Percentiles rank a stretch among this genome's conserved stretches.
These are phyloP conservation scores for Celastrina argiolus DNA, from an alignment of 2,888 invertebrate species.

Conservation along the genomic window DNA sequence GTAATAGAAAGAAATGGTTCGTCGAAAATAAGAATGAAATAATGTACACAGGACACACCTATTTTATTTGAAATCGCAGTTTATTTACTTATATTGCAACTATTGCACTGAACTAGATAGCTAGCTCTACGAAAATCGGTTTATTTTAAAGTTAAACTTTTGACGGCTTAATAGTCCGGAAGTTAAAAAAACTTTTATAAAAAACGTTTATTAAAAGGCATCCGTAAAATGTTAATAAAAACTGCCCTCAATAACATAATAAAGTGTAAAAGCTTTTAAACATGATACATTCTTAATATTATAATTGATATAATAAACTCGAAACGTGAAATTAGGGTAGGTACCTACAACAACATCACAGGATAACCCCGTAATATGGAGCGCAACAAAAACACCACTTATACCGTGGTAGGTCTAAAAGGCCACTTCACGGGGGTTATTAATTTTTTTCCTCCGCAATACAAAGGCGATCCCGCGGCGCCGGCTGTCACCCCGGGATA, in stretches of 20 bases:
- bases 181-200: neutral
- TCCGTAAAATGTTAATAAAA: neutral
- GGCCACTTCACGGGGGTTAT: slow-evolving; percentile 54
- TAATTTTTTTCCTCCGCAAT: slow-evolving; percentile 59
- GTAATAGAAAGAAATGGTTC: too few relatives aligned
- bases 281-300: slow-evolving; percentile 5
- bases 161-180: neutral
- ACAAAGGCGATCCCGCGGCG: slow-evolving; percentile 62
- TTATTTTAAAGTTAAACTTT: too few relatives aligned
- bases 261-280: slow-evolving; percentile 12
- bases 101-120: too few relatives aligned
- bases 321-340: slow-evolving; percentile 9
- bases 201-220: neutral
- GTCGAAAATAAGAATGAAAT: too few relatives aligned
- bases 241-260: neutral
- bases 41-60: too few relatives aligned
- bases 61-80: too few relatives aligned
- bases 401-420: slow-evolving; percentile 42
- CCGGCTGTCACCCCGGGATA: slow-evolving; percentile 59
- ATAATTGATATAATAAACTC: neutral
- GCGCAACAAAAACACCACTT: slow-evolving; percentile 39
- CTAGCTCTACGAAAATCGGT: too few relatives aligned
- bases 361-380: slow-evolving; percentile 26
- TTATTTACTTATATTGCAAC: too few relatives aligned
- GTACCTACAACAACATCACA: neutral